Percentiles rank a stretch among this genome's conserved stretches.
Conservation (phyloP, 92 coral and sea anemone species). For the Paragorgia papillata region DNA sequence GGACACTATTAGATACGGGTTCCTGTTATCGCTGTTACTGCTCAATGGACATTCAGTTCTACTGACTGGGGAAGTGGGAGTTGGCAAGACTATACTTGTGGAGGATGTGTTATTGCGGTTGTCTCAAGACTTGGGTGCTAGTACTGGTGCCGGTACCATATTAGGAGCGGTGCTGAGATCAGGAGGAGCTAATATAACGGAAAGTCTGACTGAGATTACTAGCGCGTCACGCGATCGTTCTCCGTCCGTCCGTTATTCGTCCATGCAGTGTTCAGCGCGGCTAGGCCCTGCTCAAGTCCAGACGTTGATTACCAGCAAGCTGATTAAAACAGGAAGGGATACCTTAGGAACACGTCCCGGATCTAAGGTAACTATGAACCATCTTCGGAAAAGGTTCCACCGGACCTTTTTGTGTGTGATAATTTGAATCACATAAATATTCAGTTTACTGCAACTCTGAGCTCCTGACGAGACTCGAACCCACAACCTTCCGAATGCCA, state of each 20-base stretch:
- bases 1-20: conserved; percentile 86
- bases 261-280: conserved; percentile 84
- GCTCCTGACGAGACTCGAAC: too few relatives aligned
- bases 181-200: conserved; percentile 72
- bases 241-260: conserved; percentile 21
- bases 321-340: conserved; percentile 82
- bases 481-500: too few relatives aligned
- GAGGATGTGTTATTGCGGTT: conserved; percentile 73
- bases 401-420: too few relatives aligned
- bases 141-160: conserved; percentile 73
- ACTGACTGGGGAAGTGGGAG: conserved; percentile 84
- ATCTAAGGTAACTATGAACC: conserved; percentile 65
- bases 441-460: too few relatives aligned
- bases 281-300: conserved; percentile 76
- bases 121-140: conserved; percentile 75
- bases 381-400: too few relatives aligned
- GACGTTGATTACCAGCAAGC: conserved; percentile 73
- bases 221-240: not conserved
- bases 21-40: conserved; percentile 75
- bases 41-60: conserved; percentile 80
- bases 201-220: conserved; percentile 68
- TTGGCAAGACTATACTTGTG: conserved; percentile 83
- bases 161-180: conserved; percentile 83
- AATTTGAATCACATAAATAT: too few relatives aligned
- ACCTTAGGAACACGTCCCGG: conserved; percentile 87